Evolutionary conservation across 2,113 vertebrate genomes (phyloP), one percentile per base, ranked within the genome.

Genomic region (Mormyrus iriodes): DNA sequence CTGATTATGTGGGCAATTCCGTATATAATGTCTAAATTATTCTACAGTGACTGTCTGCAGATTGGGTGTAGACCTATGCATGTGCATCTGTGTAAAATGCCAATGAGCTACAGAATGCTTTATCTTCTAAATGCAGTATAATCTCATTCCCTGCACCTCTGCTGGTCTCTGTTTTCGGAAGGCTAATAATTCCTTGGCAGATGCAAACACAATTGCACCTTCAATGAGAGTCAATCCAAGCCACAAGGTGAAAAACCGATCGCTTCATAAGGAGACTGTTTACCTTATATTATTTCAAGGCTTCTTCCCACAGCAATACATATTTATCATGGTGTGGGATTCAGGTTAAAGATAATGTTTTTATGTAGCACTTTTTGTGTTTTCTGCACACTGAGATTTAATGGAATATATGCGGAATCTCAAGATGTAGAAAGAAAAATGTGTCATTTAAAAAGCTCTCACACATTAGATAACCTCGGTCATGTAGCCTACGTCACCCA

Each of bases 331-430:
- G n/a, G 88, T 19, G 19, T 91, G 27, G 90, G 85, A 73, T 91
- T 84, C 87, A 84, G 91, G 90, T 90, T 42, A 91, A 3, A 8
- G 35, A 0, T 82, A 42, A 49, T 90, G 85, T 88, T 87, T 91
- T 91, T 61, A 90, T 53, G 89, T 35, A 42, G 89, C 89, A 85
- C 91, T 86, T 3, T 90, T 53, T 88, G 90, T 6, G 10, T 90
- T 94, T 88, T 89, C 91, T 84, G 90, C 86, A 91, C 93, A 94
- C 89, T 2, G 0, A 89, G 86, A 92, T 91, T 89, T 17, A 58
- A 76, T 86, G 90, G 89, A 91, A 76, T 79, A 87, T 42, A 46
- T 58, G n/a, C 10, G 0, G 51, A 10, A 65, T 79, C 15, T 35
- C 73, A 15, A 91, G 90, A 94, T 91, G 88, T 92, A 3, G 3